Evolutionary conservation across 1,140 invertebrate genomes (phyloP), one percentile per base, ranked within the genome.

Genomic region (Aphis gossypii): DNA sequence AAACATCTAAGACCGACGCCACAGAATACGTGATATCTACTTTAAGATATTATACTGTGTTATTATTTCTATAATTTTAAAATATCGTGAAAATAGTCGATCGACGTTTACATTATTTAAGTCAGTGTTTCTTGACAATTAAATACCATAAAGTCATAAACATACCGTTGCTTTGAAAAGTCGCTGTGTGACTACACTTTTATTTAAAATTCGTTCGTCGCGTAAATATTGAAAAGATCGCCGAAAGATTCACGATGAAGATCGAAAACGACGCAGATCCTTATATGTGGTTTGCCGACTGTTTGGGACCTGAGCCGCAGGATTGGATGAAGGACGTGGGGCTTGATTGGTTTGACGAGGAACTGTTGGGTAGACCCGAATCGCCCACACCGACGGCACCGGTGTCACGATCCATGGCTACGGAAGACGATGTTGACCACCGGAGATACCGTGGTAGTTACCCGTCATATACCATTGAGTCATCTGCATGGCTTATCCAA

Each of bases 271-370:
- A 93, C 25, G 21, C n/a, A 2, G 68, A 83, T 18, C 82, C 60
- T 23, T 54, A 23, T 6, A 30, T 56, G 90, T 93, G 92, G 92
- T 93, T 93, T 30, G 38, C 35, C 51, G 76, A 93, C 25, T 93
- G 92, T 56, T 25, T 84, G 48, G 92, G 92, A 30, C 48, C 92
- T 18, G 90, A 76, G 21, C 68, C 44, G 5, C 92, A 93, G 82
- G 92, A 93, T 48, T 93, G 92, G 92, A 93, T 93, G 92, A 93
- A 93, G 51, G 92, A 93, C 48, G 68, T 86, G 46, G 92, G 92
- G 6, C 25, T 93, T 11, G 92, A 93, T 9, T 93, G 92, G 92
- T 93, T 93, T 25, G 92, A 93, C 92, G 92, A 93, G 35, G 92
- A 93, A 46, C 82, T 93, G 21, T 56, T 93, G 82, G 82, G 89